A percentile compares a stretch with the other conserved stretches of the same genome.
phyloP scores from a whole-genome alignment of 2,888 invertebrate species.

The Eugnorisma glareosa region DNA sequence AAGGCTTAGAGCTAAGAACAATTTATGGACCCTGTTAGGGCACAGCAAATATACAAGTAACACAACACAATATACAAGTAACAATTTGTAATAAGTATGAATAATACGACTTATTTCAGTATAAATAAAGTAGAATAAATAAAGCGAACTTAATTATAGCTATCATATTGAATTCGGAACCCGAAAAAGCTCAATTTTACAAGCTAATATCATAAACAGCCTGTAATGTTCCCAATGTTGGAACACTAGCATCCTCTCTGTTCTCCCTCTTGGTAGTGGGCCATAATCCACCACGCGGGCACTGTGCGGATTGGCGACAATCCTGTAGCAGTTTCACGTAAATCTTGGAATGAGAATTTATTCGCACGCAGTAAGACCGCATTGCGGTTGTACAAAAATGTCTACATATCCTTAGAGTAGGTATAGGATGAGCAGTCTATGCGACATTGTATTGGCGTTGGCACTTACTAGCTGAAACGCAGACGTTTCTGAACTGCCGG shows the following conservation, averaged over 20 bases:
- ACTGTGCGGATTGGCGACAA: background rate
- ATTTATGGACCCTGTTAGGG: too few species aligned
- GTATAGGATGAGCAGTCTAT: conserved; percentile 9
- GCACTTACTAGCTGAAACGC: conserved; percentile 2
- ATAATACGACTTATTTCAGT: too few species aligned
- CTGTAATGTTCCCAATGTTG: background rate
- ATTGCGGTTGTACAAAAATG: conserved; percentile 34
- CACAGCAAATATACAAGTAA: too few species aligned
- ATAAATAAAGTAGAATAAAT: too few species aligned
- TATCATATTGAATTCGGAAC: too few species aligned
- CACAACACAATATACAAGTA: too few species aligned
- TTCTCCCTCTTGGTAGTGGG: background rate
- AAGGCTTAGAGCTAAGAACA: too few species aligned
- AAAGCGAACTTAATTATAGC: too few species aligned
- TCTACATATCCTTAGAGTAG: conserved; percentile 6
- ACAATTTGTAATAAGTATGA: too few species aligned
- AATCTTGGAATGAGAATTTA: background rate
- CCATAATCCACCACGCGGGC: background rate
- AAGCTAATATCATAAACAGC: background rate
- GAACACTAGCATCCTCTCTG: background rate
- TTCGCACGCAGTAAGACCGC: conserved; percentile 35
- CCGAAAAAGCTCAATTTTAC: background rate
- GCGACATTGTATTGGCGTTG: conserved; percentile 11
- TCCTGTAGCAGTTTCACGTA: background rate
- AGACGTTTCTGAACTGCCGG: background rate